Evolutionary conservation across 2,113 vertebrate species (phyloP).

Genomic region (Lophochroa leadbeateri): DNA sequence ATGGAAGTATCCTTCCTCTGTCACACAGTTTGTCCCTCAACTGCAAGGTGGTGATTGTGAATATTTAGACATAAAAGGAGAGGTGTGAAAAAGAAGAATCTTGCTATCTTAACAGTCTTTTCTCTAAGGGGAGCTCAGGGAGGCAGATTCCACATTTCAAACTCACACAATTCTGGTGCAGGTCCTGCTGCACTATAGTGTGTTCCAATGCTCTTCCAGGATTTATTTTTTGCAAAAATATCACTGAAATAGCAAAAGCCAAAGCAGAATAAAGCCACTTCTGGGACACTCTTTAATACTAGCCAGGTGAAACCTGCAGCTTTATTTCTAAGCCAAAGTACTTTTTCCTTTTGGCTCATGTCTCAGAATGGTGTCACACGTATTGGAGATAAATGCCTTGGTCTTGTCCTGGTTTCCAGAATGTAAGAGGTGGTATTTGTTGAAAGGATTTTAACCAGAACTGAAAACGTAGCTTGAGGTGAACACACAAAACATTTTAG

Average conservation of each 20-base stretch:
- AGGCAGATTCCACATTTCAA: background rate
- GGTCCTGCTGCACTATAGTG: background rate
- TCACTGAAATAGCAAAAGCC: background rate
- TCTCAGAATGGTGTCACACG: background rate
- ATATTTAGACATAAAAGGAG: background rate
- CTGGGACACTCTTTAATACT: background rate
- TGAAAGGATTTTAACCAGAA: background rate
- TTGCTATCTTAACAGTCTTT: background rate
- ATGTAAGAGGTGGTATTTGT: background rate
- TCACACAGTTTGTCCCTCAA: background rate
- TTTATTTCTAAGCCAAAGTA: background rate
- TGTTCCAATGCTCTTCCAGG: background rate
- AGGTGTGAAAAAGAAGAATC: background rate
- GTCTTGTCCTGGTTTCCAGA: background rate
- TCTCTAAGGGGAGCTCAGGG: background rate
- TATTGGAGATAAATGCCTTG: background rate
- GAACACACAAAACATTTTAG: background rate
- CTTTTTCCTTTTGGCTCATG: background rate
- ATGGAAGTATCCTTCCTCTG: background rate
- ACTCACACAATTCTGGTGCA: background rate
- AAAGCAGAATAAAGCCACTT: background rate
- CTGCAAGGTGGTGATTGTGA: background rate
- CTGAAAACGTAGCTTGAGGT: background rate
- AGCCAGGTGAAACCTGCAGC: background rate
- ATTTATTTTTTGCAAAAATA: background rate